phyloP scores from a whole-genome alignment of 2,888 invertebrate species.

The Cerceris rybyensis region DNA sequence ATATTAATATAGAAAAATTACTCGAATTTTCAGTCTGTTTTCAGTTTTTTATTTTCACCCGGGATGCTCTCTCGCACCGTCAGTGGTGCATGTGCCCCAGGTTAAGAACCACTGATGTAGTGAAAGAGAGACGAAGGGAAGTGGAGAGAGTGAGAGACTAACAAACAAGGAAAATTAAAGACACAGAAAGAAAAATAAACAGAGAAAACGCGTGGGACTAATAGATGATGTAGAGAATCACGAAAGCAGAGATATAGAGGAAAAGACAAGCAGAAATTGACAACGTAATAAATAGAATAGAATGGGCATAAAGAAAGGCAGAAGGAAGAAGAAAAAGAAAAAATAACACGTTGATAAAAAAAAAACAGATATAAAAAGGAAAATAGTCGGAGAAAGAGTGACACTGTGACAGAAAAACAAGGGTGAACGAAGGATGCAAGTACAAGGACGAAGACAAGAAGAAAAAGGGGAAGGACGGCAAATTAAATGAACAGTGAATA shows the following conservation, averaged over 20 bases:
- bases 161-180: no score
- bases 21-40: no score
- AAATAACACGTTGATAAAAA: not conserved
- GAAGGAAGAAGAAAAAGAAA: conserved; percentile 3
- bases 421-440: conserved; percentile 3
- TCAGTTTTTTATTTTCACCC: no score
- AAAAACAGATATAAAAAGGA: not conserved
- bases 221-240: not conserved
- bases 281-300: no score
- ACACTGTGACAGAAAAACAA: not conserved
- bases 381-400: not conserved
- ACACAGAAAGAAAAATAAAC: no score
- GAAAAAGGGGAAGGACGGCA: conserved; percentile 12
- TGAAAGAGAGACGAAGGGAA: conserved; percentile 10
- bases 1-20: no score
- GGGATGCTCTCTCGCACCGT: no score
- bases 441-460: not conserved
- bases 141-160: not conserved
- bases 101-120: no score
- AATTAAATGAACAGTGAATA: not conserved
- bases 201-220: no score
- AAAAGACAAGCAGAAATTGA: no score
- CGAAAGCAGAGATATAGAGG: not conserved
- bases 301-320: not conserved
- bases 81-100: no score